phyloP scores from a whole-genome alignment of 2,888 invertebrate genomes.

The Abrostola tripartita region DNA sequence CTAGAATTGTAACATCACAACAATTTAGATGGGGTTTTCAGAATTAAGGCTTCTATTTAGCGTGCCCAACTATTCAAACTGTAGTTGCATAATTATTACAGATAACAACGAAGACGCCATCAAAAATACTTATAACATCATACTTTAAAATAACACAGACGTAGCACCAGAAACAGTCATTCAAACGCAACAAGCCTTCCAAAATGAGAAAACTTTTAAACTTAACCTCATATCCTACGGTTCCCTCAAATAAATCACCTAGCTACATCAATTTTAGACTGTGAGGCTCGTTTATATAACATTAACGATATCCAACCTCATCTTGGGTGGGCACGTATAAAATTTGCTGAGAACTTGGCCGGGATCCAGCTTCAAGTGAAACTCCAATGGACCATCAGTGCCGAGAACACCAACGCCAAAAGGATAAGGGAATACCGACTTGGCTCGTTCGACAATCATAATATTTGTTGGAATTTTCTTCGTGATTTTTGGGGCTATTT shows the following conservation, averaged over 20 bases:
- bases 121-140: no score
- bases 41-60: no score
- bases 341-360: conserved; percentile 66
- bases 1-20: no score
- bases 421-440: conserved; percentile 38
- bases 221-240: not conserved
- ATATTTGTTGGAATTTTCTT: conserved; percentile 21
- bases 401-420: conserved; percentile 38
- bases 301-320: conserved; percentile 46
- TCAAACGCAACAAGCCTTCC: not conserved
- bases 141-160: no score
- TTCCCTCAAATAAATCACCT: conserved; percentile 23
- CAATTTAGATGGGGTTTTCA: no score
- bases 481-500: not conserved
- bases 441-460: conserved; percentile 15
- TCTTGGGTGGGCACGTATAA: conserved; percentile 54
- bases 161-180: no score
- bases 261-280: conserved; percentile 31
- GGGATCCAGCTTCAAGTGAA: conserved; percentile 70
- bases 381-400: conserved; percentile 67
- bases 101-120: no score
- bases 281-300: conserved; percentile 40
- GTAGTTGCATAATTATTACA: no score
- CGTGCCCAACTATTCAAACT: no score
- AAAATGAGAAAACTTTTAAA: not conserved